phyloP scores from a whole-genome alignment of 2,797 vertebrate genomes.

The Scomberomorus guttatus region DNA sequence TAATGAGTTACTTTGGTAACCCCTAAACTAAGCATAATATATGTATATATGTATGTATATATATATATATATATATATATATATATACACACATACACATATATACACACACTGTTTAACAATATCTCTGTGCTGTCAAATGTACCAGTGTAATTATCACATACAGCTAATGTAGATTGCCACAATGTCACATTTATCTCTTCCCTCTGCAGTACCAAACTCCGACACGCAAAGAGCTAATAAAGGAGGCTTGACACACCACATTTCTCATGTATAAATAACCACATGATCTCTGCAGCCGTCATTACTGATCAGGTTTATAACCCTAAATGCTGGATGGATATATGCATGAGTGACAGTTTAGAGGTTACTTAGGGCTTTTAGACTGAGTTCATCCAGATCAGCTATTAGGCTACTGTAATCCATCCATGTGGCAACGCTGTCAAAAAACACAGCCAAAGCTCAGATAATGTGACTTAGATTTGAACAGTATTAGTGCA shows the following conservation, averaged over 20 bases:
- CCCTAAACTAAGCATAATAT: no score
- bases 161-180: slow-evolving; percentile 11
- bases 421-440: slow-evolving; percentile 68
- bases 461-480: slow-evolving; percentile 66
- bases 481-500: slow-evolving; percentile 27
- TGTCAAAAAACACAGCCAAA: slow-evolving; percentile 54
- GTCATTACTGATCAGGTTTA: slow-evolving; percentile 46
- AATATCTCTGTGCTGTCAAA: slow-evolving; percentile 15
- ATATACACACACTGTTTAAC: no score
- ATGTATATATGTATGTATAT: no score
- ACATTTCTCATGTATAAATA: slow-evolving; percentile 56
- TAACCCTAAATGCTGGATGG: slow-evolving; percentile 32
- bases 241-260: slow-evolving; percentile 14
- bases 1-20: no score
- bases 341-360: slow-evolving; percentile 51
- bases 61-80: no score
- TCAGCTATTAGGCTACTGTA: slow-evolving; percentile 65
- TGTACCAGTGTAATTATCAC: slow-evolving; percentile 5
- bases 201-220: not conserved
- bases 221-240: slow-evolving; percentile 43
- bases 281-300: slow-evolving; percentile 35
- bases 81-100: no score
- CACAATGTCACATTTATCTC: slow-evolving; percentile 43
- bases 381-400: slow-evolving; percentile 61
- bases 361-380: slow-evolving; percentile 63